Base-by-base conservation (phyloP, 2,797 vertebrate genomes). In the Spondyliosoma cantharus region DNA sequence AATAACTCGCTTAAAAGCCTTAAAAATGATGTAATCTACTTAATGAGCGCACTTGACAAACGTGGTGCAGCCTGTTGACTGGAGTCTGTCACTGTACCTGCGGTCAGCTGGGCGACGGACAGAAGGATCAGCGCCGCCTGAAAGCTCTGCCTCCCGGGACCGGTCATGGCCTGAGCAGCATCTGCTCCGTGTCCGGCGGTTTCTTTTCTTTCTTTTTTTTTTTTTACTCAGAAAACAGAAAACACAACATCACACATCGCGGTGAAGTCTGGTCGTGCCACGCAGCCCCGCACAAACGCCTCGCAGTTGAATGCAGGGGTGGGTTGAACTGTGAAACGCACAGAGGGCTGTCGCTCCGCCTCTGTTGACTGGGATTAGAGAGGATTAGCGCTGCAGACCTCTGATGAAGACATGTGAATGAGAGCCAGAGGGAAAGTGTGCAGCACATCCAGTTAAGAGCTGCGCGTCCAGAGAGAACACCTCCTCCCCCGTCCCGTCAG, bases 101-200 rank as follows among this genome's bases (percentile, higher is more conserved):
- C 80, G 67, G 85, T 89, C 82, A 95, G 88, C 67, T 94, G 94
- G 29, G 87, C 91, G 79, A 94, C 86, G 6, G 80, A 92, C 73
- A 96, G 86, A 66, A 95, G 67, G 82, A 96, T 85, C 90, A 95
- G 57, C 88, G 92, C 93, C 84, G 92, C 89, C 17, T 88, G 92
- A 76, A 94, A 56, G 84, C 89, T 87, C 74, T n/a, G 86, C 86
- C 83, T 89, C 90, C 91, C 56, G 90, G 89, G 86, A 89, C 87
- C 70, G 92, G 78, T 92, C 95, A 96, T 95, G 90, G 84, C 89
- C 70, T 83, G 84, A 81, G 84, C 80, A 81, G 89, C 94, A 94
- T 94, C 90, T 84, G 94, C 82, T 85, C 85, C 85, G 56, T 74
- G 78, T n/a, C 56, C 32, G 32, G 7, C 32, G 32, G 32, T 7